phyloP scores from a whole-genome alignment of 2,888 invertebrate genomes.

The Graphium colonna region DNA sequence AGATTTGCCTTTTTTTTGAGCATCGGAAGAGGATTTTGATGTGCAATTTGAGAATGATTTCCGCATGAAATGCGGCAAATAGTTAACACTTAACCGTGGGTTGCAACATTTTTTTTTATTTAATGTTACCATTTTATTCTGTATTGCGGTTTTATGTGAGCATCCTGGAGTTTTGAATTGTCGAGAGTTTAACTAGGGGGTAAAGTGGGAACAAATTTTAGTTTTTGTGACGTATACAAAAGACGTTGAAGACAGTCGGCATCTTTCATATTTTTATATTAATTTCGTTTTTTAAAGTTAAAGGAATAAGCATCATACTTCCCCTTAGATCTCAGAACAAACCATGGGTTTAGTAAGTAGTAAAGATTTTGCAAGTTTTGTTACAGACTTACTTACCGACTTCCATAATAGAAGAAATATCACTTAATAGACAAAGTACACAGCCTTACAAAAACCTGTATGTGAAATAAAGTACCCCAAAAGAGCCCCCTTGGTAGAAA shows the following conservation, averaged over 20 bases:
- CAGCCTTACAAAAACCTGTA: too few relatives aligned
- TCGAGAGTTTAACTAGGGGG: conserved; percentile 12
- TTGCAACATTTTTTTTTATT: conserved; percentile 60
- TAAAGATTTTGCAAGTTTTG: too few relatives aligned
- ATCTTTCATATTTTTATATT: conserved; percentile 8
- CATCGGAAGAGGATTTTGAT: conserved; percentile 62
- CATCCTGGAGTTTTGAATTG: conserved; percentile 6
- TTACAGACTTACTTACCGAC: too few relatives aligned
- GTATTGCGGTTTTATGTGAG: conserved; percentile 45
- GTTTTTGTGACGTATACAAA: conserved; percentile 19
- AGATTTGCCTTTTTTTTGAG: conserved; percentile 36
- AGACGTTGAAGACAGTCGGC: conserved; percentile 11
- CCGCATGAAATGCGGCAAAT: conserved; percentile 69
- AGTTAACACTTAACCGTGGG: conserved; percentile 52
- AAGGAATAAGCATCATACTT: too few relatives aligned
- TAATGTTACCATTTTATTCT: conserved; percentile 47
- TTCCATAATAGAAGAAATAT: too few relatives aligned
- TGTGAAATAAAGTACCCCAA: too few relatives aligned
- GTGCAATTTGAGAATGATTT: conserved; percentile 77
- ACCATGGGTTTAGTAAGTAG: too few relatives aligned
- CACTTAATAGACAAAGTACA: too few relatives aligned
- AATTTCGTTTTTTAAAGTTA: too few relatives aligned
- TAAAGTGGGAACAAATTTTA: conserved; percentile 4
- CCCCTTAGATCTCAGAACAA: too few relatives aligned
- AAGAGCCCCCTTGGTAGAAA: too few relatives aligned